phyloP scores from a whole-genome alignment of 1,140 invertebrate species.

The Meloidogyne hapla region DNA sequence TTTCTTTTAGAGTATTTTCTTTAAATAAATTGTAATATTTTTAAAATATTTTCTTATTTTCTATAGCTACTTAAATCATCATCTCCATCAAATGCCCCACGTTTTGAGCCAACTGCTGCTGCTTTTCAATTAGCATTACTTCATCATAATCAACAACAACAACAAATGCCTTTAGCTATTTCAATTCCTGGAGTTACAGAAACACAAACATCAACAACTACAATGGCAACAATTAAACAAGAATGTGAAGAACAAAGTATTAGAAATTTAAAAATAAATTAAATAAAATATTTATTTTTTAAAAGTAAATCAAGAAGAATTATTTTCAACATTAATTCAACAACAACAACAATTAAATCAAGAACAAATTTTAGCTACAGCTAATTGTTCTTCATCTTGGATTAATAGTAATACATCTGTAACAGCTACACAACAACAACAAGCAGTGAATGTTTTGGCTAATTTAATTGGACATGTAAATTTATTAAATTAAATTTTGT shows the following conservation, averaged over 20 bases:
- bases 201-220: background rate
- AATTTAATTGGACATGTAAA: conserved; percentile 18
- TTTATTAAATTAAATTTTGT: background rate
- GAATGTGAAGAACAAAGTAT: background rate
- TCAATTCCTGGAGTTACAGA: background rate
- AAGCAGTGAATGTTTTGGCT: conserved; percentile 20
- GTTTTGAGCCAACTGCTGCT: conserved; percentile 4
- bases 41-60: no score
- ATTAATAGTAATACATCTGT: background rate
- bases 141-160: conserved; percentile 4
- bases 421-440: conserved; percentile 13
- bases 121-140: conserved; percentile 18
- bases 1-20: no score
- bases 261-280: no score
- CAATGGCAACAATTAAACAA: background rate
- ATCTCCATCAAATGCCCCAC: background rate
- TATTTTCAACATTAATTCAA: conserved; percentile 23
- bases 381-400: background rate
- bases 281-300: background rate
- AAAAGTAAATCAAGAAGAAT: conserved; percentile 9
- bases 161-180: background rate
- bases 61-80: background rate
- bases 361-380: conserved; percentile 28
- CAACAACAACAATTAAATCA: conserved; percentile 15
- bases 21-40: no score